Evolutionary conservation across 2,888 invertebrate genomes (phyloP).

Genomic region (Oscheius sp.): DNA sequence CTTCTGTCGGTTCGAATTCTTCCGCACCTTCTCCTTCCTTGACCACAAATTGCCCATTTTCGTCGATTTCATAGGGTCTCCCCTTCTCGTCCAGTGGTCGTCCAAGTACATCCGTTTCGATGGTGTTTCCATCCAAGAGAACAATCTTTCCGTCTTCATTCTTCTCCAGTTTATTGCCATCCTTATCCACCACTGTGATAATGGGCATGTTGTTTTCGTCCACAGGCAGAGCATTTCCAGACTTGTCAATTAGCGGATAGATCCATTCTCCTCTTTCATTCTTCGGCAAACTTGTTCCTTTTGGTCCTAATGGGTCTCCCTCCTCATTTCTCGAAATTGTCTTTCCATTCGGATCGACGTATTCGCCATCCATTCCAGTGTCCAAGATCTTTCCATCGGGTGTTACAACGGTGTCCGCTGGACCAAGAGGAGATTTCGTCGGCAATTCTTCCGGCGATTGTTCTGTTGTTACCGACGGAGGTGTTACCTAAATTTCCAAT

Average conservation of each 20-base stretch:
- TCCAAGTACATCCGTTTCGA: conserved; percentile 42
- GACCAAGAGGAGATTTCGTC: conserved; percentile 24
- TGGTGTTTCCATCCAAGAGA: conserved; percentile 26
- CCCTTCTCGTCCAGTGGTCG: conserved; percentile 56
- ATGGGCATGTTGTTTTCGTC: conserved; percentile 54
- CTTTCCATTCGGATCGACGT: conserved; percentile 56
- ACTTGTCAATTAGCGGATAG: conserved; percentile 62
- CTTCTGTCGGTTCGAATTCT: conserved; percentile 40
- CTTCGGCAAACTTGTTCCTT: conserved; percentile 53
- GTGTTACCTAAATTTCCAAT: conserved; percentile 53
- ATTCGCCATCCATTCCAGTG: conserved; percentile 30
- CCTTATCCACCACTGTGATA: conserved; percentile 53
- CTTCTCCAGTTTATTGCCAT: conserved; percentile 46
- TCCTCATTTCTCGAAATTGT: conserved; percentile 53
- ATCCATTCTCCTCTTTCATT: conserved; percentile 67
- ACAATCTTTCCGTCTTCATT: conserved; percentile 53
- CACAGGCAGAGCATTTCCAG: conserved; percentile 52
- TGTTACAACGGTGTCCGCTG: conserved; percentile 34
- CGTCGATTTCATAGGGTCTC: conserved; percentile 50
- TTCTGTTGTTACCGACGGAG: conserved; percentile 50
- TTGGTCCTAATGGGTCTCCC: conserved; percentile 61
- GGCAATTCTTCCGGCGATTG: conserved; percentile 50
- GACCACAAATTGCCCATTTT: conserved; percentile 49
- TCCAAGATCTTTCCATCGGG: conserved; percentile 44
- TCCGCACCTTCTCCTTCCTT: conserved; percentile 32